Evolutionary conservation across 2,797 vertebrate genomes (phyloP).

Genomic region (Leuciscus waleckii): DNA sequence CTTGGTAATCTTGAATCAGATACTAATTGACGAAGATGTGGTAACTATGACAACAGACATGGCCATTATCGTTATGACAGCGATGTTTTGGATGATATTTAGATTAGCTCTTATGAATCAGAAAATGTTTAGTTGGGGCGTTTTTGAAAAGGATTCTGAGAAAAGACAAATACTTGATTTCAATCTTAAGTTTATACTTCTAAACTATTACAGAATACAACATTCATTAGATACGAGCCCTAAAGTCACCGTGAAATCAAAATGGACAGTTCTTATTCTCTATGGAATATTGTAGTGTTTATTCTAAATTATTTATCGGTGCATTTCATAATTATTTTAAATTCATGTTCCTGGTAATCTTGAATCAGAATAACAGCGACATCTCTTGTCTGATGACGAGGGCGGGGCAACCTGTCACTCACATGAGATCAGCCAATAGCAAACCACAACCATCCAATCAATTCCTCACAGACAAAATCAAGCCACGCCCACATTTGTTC

Average conservation of each 20-base stretch:
- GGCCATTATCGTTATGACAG: neutral
- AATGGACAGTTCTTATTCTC: too few species aligned
- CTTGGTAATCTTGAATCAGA: too few species aligned
- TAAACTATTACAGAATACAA: neutral
- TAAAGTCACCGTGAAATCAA: too few species aligned
- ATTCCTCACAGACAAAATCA: neutral
- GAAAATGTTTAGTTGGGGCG: neutral
- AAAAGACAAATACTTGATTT: neutral
- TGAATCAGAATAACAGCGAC: neutral
- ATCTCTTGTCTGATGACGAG: neutral
- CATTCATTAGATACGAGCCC: neutral
- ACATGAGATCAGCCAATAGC: neutral
- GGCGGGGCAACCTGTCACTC: neutral
- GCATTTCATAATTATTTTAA: neutral
- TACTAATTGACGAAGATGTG: neutral
- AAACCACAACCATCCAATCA: neutral
- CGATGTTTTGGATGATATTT: neutral
- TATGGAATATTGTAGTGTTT: too few species aligned
- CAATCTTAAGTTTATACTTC: neutral
- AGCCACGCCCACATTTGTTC: neutral
- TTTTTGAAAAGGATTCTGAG: neutral
- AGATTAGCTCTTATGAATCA: neutral
- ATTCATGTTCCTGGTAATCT: neutral
- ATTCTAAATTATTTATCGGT: neutral
- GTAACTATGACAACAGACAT: conserved; percentile 22